Conservation (phyloP, 2,888 invertebrate species). For the Periphyllus acericola region DNA sequence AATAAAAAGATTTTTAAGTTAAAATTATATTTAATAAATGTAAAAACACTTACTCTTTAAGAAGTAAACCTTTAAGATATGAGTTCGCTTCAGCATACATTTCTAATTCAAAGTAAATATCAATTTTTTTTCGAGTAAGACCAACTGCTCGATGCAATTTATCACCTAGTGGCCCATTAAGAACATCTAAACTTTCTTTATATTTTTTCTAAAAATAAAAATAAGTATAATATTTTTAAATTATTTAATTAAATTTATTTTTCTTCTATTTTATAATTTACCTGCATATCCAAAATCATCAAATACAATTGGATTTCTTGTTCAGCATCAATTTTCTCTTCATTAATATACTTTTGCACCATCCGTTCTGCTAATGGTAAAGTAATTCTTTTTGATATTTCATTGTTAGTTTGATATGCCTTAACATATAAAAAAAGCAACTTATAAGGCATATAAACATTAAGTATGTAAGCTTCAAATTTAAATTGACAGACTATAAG, state of each 20-base stretch:
- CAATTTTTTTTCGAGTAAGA: constrained; percentile 76
- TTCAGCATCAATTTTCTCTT: constrained; percentile 90
- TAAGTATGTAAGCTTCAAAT: background rate
- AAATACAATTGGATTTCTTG: constrained; percentile 92
- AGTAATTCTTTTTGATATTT: constrained; percentile 74
- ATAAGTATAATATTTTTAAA: background rate
- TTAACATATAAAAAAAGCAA: constrained; percentile 54
- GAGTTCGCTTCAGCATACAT: constrained; percentile 80
- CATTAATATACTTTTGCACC: constrained; percentile 88
- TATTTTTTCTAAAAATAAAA: constrained; percentile 73
- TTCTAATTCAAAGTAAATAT: constrained; percentile 77
- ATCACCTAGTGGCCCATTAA: constrained; percentile 80
- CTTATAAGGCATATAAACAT: background rate
- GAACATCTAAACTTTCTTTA: constrained; percentile 81
- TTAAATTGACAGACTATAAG: no score
- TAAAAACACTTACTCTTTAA: constrained; percentile 74
- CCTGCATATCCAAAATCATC: constrained; percentile 76
- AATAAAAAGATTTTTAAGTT: no score
- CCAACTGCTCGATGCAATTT: constrained; percentile 77
- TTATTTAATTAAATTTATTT: background rate
- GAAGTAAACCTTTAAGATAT: constrained; percentile 78
- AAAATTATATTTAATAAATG: constrained; percentile 65
- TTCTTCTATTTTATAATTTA: constrained; percentile 15
- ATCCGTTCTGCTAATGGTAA: constrained; percentile 91
- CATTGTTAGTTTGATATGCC: constrained; percentile 66